Base-by-base conservation (phyloP, 2,888 invertebrate genomes). In the Clusia tigrina region DNA sequence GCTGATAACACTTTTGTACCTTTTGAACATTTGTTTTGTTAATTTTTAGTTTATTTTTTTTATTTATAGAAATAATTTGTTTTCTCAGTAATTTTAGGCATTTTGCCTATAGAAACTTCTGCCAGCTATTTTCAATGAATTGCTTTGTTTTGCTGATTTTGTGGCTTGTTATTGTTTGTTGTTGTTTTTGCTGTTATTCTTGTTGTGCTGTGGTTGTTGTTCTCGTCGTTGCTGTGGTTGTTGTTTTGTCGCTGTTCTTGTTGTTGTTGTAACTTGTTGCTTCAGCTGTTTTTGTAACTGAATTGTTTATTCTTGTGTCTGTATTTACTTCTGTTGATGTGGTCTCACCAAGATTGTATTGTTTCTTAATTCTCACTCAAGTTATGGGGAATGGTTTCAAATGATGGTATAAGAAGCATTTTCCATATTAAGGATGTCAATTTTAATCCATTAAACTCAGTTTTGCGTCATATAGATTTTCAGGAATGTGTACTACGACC, bases 181-280 rank as follows among this genome's bases (percentile, higher is more conserved):
- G 6, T 12, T 32, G 32, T 32, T 32, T 9, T 32, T 32, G 32
- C 6, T 12, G 12, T 32, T 32, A 32, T 32, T 32, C 32, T 32
- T 32, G 32, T 32, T 32, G 32, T n/a, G n/a, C n/a, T n/a, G n/a
- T n/a, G n/a, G n/a, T n/a, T n/a, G n/a, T n/a, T n/a, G n/a, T n/a
- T n/a, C n/a, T n/a, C n/a, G n/a, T n/a, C n/a, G n/a, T n/a, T n/a
- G n/a, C n/a, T n/a, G n/a, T n/a, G n/a, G n/a, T n/a, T n/a, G n/a
- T n/a, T n/a, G n/a, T n/a, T n/a, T n/a, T n/a, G 32, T 32, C 6
- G 6, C 32, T 32, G 32, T 32, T 32, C 6, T 32, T 32, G 32
- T 15, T n/a, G n/a, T n/a, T 42, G n/a, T 42, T 42, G 6, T 48
- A 20, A 48, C 48, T 48, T 48, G 48, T 48, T 48, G 48, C 48